Base-by-base conservation (phyloP, 2,888 invertebrate species). In the Diplolepis rosae region DNA sequence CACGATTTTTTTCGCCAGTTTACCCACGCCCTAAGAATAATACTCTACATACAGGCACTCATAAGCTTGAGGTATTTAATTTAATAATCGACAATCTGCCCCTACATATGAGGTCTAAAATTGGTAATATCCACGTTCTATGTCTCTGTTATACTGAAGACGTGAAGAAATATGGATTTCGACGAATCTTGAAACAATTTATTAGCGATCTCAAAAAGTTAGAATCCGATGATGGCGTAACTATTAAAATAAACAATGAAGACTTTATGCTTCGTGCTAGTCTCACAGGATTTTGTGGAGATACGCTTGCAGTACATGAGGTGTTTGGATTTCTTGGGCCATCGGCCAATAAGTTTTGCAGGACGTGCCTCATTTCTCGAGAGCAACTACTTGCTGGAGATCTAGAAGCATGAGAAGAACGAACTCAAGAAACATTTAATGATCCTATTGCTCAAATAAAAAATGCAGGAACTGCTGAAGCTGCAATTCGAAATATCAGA, bases 51-150 rank as follows among this genome's bases (percentile, higher is more conserved):
- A 76, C 71, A 6, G 68, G 72, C 5, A 18, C 74, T 6, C 77
- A 77, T 42, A 79, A 79, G 67, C 48, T 79, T 32, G 74, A 73
- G 1, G 56, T 50, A 4, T 74, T 76, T 54, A 73, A 75, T 65
- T 73, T 74, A 27, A 61, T 45, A 22, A 69, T 77, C 22, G n/a
- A 65, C 11, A 77, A 78, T 69, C 65, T 79, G 15, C 78, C 73
- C 27, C 15, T 22, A 11, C 71, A 76, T n/a, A 69, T 77, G 68
- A 77, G 74, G 70, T 77, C 77, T 0, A 39, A 75, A 22, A 52
- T 74, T 7, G 50, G 48, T 28, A 56, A 54, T 45, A 77, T 78
- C n/a, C 74, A 75, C 39, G 65, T 78, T 45, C 35, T 74, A 22
- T 13, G 15, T 11, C 13, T 74, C 0, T 74, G 68, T 54, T 71